phyloP scores from a whole-genome alignment of 2,797 vertebrate genomes.

The Poeciliopsis infans region DNA sequence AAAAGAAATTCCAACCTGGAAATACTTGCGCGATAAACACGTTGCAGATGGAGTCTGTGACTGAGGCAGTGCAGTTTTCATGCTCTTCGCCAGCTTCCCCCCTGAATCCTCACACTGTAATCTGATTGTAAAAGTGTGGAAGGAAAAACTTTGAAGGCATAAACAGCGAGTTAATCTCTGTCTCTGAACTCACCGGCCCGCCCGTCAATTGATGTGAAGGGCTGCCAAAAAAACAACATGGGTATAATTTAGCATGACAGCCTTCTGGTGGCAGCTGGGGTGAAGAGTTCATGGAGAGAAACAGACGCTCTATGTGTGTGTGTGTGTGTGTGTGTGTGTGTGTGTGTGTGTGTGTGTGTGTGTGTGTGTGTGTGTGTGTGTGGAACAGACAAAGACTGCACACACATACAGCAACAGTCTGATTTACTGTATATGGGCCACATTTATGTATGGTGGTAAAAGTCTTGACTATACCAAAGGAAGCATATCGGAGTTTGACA shows the following conservation, averaged over 20 bases:
- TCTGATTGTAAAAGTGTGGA: conserved; percentile 60
- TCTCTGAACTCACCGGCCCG: conserved; percentile 70
- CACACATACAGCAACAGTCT: conserved; percentile 23
- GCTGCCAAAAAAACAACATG: conserved; percentile 53
- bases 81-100: conserved; percentile 3
- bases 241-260: conserved; percentile 70
- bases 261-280: conserved; percentile 62
- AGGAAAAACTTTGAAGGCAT: conserved; percentile 39
- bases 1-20: background rate
- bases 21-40: conserved; percentile 16
- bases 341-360: too few relatives aligned
- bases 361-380: background rate
- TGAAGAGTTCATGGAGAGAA: conserved; percentile 71
- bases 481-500: conserved; percentile 47
- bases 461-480: conserved; percentile 40
- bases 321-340: too few relatives aligned
- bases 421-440: conserved; percentile 39
- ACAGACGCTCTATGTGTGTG: conserved; percentile 5
- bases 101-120: conserved; percentile 40
- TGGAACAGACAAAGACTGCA: conserved; percentile 19
- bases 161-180: conserved; percentile 58
- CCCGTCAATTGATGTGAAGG: conserved; percentile 65
- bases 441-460: conserved; percentile 42
- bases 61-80: conserved; percentile 1
- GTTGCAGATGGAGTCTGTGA: conserved; percentile 7